These are phyloP conservation scores for Tipula lateralis DNA, from an alignment of 2,888 invertebrate species.

Conservation along the genomic window DNA sequence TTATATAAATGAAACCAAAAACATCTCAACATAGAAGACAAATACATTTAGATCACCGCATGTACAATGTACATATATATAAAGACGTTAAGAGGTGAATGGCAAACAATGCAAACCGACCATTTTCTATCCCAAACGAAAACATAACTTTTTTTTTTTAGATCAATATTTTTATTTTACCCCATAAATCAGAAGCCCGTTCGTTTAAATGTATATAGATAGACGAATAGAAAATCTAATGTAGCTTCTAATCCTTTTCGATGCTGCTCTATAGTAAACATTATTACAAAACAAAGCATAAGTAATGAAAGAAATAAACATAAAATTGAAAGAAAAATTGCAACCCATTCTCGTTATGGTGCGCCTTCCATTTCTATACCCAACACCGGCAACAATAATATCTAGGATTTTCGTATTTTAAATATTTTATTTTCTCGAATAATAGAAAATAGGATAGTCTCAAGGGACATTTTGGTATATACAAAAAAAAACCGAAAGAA, in stretches of 20 bases:
- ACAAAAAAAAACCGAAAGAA: neutral
- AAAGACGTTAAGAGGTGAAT: neutral
- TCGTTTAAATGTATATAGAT: neutral
- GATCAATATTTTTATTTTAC: neutral
- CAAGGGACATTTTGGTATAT: neutral
- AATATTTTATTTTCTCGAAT: constrained; percentile 19
- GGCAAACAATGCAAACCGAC: neutral
- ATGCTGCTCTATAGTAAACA: neutral
- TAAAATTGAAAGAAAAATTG: neutral
- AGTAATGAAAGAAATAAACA: neutral
- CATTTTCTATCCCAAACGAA: neutral
- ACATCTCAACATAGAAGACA: neutral
- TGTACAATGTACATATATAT: too few relatives aligned
- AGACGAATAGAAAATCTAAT: neutral
- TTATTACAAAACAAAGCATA: neutral
- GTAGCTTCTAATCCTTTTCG: neutral
- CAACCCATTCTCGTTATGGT: neutral
- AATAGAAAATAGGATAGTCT: constrained; percentile 24
- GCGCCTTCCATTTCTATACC: neutral
- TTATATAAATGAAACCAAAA: neutral
- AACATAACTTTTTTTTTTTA: neutral
- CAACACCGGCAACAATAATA: neutral
- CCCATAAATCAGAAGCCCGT: neutral
- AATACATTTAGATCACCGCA: neutral
- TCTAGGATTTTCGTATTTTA: neutral